Conservation (phyloP, 1,140 invertebrate species). For the Drosophila nigromelanica region DNA sequence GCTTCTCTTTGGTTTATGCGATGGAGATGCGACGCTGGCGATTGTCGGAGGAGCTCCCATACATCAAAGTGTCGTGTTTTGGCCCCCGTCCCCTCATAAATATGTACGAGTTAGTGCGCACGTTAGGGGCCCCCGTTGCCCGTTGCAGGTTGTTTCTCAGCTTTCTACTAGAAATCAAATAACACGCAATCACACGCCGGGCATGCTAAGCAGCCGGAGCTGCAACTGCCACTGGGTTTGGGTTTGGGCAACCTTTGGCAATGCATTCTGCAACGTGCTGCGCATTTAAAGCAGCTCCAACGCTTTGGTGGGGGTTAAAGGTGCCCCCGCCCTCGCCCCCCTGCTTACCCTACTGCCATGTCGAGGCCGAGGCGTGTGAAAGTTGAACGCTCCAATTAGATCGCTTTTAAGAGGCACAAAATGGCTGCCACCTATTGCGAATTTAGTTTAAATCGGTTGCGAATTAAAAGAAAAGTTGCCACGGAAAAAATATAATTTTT, state of each 20-base stretch:
- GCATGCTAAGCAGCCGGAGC: constrained; percentile 38
- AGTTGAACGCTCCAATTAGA: constrained; percentile 27
- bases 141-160: constrained; percentile 19
- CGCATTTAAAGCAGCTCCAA: constrained; percentile 38
- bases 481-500: too few species aligned
- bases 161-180: constrained; percentile 52
- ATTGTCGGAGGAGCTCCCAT: constrained; percentile 48
- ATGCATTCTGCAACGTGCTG: constrained; percentile 27
- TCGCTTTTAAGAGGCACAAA: background rate
- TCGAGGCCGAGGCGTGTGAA: constrained; percentile 65
- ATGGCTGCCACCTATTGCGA: background rate
- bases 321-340: background rate
- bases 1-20: background rate
- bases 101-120: constrained; percentile 45
- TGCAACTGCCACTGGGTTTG: background rate
- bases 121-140: constrained; percentile 4
- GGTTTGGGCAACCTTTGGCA: constrained; percentile 28
- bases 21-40: constrained; percentile 37
- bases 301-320: constrained; percentile 21
- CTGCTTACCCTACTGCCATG: background rate
- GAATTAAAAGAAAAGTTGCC: background rate
- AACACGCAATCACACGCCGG: constrained; percentile 33
- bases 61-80: constrained; percentile 75
- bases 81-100: constrained; percentile 60
- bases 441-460: background rate